Evolutionary conservation across 2,113 vertebrate genomes (phyloP), one percentile per base, ranked within the genome.

Genomic region (Archilochus colubris): DNA sequence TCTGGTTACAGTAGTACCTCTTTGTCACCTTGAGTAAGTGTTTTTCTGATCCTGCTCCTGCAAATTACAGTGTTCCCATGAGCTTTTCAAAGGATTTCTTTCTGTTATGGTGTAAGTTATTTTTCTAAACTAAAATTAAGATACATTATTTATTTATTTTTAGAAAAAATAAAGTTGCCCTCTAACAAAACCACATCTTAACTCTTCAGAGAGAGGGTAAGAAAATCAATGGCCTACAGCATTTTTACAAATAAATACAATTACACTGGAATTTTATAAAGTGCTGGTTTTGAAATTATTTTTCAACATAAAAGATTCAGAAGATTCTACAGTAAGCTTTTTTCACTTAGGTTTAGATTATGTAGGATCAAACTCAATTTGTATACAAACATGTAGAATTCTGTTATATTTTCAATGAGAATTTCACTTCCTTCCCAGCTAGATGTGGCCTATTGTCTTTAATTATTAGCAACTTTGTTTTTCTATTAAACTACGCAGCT

Each of bases 1-100:
- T 50, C 83, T 82, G 55, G 53, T 89, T 43, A 46, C 53, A 75
- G 67, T 54, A 88, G 54, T 66, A 51, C 44, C 25, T 55, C 68
- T 89, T 85, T 94, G 38, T 83, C 87, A 86, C 80, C 51, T 93
- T 86, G 54, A 84, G 16, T 79, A 79, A 69, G 51, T 61, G 75
- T 61, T 89, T 72, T 81, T 94, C 58, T 93, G 72, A 90, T 76
- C 62, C 30, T 77, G 14, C 81, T 82, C 18, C 68, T 82, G 38
- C 48, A 87, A 76, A 36, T 78, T 78, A 78, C 18, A 61, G 22
- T 59, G 63, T 66, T 91, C 69, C 76, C 51, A 36, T 14, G 16
- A 78, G 89, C 14, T 66, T 93, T 62, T 87, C 54, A 89, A 86
- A 64, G 23, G 46, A 66, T 91, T 86, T 76, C 50, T 81, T 92